Evolutionary conservation across 2,888 invertebrate genomes (phyloP), one percentile per base, ranked within the genome.

Genomic region (Drosophila prolongata): DNA sequence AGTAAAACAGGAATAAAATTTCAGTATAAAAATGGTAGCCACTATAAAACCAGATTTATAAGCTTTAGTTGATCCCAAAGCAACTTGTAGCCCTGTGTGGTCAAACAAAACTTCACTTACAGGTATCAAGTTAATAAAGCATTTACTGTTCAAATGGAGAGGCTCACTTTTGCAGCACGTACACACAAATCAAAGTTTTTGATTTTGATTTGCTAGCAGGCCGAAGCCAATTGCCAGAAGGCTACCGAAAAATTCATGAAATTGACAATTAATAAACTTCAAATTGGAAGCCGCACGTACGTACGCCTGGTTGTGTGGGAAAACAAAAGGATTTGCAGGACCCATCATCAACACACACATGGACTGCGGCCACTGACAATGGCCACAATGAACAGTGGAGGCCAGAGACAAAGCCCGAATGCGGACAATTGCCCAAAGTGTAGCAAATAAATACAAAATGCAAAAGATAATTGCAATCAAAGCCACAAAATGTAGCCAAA

Each of bases 391-490:
- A 30, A 65, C 44, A 52, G 9, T n/a, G 27, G 59, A 40, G 35
- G 46, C 43, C 70, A 65, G 70, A 55, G 66, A 74, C 77, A 86
- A 86, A 66, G 71, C 64, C 68, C 74, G 75, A 43, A 66, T 75
- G 55, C 77, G 78, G 77, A 86, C 89, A 86, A 84, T 87, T 87
- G 85, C 59, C 58, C 77, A 87, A 79, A 89, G 85, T 89, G 89
- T 81, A 87, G 87, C 90, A 86, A 85, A 78, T 80, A 86, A 82
- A 85, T 89, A 81, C 80, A 79, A 86, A 90, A 88, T 90, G 79
- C 87, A 89, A 79, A 80, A 79, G 87, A 90, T 91, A 90, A 90
- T 91, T 90, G 90, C 88, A 84, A 81, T 85, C 79, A 86, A 87
- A 87, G 81, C 86, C 89, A 82, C 90, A 90, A 86, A 87, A 80